Evolutionary conservation across 92 coral and sea anemone species (phyloP).

Genomic region (Phenganax subtilis): DNA sequence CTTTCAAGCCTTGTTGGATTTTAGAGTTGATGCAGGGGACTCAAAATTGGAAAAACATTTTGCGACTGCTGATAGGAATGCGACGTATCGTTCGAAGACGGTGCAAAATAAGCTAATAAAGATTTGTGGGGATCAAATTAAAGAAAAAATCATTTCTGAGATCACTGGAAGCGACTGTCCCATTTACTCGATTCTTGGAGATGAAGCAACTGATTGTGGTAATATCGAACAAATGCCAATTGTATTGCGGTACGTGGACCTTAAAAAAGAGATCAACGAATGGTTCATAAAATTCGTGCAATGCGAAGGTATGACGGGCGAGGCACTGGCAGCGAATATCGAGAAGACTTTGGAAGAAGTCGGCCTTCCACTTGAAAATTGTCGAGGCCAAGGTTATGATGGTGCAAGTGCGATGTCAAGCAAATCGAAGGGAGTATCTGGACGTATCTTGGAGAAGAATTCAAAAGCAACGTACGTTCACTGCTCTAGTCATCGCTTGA

Average conservation of each 20-base stretch:
- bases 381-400: too few species aligned
- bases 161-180: not conserved
- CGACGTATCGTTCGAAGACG: not conserved
- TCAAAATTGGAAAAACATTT: not conserved
- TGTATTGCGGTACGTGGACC: not conserved
- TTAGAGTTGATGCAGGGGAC: not conserved
- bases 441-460: too few species aligned
- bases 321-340: not conserved
- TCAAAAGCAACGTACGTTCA: too few species aligned
- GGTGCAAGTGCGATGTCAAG: too few species aligned
- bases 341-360: too few species aligned
- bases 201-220: not conserved
- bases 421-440: too few species aligned
- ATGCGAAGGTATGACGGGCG: not conserved
- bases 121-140: not conserved
- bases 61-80: not conserved
- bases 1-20: not conserved
- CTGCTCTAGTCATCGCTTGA: not conserved
- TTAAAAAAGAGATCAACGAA: not conserved
- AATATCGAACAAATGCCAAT: slow-evolving; percentile 7
- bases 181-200: not conserved
- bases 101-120: not conserved
- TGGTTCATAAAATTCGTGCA: not conserved
- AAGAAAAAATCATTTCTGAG: not conserved
- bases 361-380: too few species aligned